Base-by-base conservation (phyloP, 2,113 vertebrate species). In the Nanorana parkeri region DNA sequence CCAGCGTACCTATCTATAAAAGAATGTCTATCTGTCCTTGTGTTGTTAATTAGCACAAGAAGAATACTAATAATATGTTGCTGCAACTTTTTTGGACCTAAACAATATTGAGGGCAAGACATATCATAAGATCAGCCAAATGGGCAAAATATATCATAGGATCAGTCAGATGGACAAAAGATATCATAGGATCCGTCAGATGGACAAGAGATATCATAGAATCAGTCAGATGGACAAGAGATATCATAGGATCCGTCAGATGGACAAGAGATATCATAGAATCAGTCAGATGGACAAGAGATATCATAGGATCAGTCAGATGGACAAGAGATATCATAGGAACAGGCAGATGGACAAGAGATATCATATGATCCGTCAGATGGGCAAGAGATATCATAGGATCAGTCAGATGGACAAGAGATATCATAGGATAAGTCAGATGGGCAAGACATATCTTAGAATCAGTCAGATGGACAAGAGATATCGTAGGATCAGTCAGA, bases 341-440 rank as follows among this genome's bases (percentile, higher is more conserved):
- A 67, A 68, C 47, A 56, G 64, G 68, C 77, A 36, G 7, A 26
- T 23, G 41, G 63, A 36, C 32, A 36, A 36, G 52, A 32, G 26
- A 60, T 3, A 63, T 32, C 61, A 61, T 19, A 52, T 47, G 76
- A 66, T 78, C 76, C n/a, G n/a, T n/a, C n/a, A n/a, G n/a, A n/a
- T n/a, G n/a, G n/a, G n/a, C n/a, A 36, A 36, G 26, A 32, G 26
- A 36, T 3, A 63, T 32, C 61, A 63, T 20, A 54, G 63, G 64
- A 67, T 78, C 47, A 56, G 64, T 78, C 77, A 36, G 7, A 26
- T 23, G 41, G 63, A 36, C 32, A 36, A 36, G 52, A 32, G 26
- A 60, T 3, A 63, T 32, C 61, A 61, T 19, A 52, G 41, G 76
- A 66, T 78, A 61, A 64, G n/a, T n/a, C n/a, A n/a, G n/a, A 36